Conservation (phyloP, 2,113 vertebrate species). For the Mormoops blainvillei region DNA sequence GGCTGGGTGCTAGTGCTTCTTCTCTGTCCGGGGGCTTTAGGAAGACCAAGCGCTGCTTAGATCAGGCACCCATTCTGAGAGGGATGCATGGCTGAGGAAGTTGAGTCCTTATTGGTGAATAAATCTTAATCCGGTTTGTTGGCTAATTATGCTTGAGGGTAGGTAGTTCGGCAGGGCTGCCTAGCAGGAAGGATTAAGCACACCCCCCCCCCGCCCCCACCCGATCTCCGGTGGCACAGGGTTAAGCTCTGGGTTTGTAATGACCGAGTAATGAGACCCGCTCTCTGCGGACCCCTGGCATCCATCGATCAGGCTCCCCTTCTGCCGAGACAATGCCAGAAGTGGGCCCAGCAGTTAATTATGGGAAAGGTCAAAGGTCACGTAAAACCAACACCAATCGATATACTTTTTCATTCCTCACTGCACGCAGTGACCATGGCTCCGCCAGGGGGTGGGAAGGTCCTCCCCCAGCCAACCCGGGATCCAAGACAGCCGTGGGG, state of each 20-base stretch:
- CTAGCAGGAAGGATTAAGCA: constrained; percentile 61
- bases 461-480: neutral
- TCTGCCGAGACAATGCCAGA: constrained; percentile 47
- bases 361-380: constrained; percentile 67
- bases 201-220: neutral
- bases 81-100: constrained; percentile 50
- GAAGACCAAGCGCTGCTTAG: neutral
- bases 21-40: constrained; percentile 40
- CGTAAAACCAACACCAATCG: constrained; percentile 49
- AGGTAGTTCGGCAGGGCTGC: neutral
- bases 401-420: constrained; percentile 45
- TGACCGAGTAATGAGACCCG: constrained; percentile 58
- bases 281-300: constrained; percentile 24
- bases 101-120: constrained; percentile 59
- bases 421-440: constrained; percentile 31
- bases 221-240: constrained; percentile 35
- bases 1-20: neutral
- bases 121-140: constrained; percentile 64
- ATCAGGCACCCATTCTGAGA: constrained; percentile 1
- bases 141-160: constrained; percentile 53
- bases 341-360: constrained; percentile 68
- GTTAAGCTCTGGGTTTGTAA: constrained; percentile 64
- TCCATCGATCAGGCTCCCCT: constrained; percentile 61
- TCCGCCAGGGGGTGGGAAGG: constrained; percentile 2
- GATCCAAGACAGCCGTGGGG: neutral